A percentile compares a stretch with the other conserved stretches of the same genome.
Evolutionary conservation across 2,113 vertebrate species (phyloP).

Genomic region (Chaetodon auriga): DNA sequence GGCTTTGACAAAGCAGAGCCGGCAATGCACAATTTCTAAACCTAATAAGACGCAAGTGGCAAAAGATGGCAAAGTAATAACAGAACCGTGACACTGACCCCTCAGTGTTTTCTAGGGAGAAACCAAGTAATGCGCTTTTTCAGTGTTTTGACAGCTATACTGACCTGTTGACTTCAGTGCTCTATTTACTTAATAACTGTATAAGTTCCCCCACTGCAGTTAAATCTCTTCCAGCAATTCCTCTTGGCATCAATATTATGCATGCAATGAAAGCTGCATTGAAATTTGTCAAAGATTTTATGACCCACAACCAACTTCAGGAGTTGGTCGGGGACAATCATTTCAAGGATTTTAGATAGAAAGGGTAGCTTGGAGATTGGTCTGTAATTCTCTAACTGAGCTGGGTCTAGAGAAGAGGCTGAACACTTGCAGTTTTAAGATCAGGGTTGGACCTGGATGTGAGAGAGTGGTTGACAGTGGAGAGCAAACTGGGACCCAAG

Average conservation of each 20-base stretch:
- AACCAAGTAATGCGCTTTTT: background rate
- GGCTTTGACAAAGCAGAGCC: constrained; percentile 37
- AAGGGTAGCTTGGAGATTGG: no score
- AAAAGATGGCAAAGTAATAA: constrained; percentile 18
- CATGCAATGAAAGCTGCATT: no score
- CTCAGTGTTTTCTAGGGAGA: background rate
- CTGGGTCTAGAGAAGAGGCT: no score
- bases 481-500: no score
- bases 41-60: constrained; percentile 7
- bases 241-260: background rate
- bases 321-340: no score
- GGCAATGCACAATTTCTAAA: constrained; percentile 19
- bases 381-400: no score
- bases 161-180: constrained; percentile 2
- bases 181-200: constrained; percentile 21
- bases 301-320: no score
- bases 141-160: constrained; percentile 12
- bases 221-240: background rate
- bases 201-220: constrained; percentile 16
- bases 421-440: no score
- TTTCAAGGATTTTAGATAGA: no score
- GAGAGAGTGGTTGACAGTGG: no score
- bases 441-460: no score
- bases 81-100: constrained; percentile 13
- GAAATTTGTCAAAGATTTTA: no score